phyloP scores from a whole-genome alignment of 2,797 vertebrate species.

The Poeciliopsis paucimaculata region DNA sequence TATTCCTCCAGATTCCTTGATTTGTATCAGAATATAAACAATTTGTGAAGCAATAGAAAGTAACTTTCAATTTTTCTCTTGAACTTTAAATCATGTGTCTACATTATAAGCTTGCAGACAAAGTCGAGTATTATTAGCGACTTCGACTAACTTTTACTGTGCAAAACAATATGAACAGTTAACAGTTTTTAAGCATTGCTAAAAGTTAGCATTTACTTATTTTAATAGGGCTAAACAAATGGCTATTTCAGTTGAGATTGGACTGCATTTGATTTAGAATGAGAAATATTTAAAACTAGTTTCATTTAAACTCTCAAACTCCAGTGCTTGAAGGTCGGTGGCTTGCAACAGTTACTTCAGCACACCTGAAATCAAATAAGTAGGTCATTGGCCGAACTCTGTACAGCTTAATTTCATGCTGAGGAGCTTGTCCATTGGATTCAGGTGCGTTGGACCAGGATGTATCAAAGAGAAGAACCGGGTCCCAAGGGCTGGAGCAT shows the following conservation, averaged over 20 bases:
- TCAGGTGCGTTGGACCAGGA: neutral
- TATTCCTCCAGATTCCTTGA: constrained; percentile 1
- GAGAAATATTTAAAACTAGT: neutral
- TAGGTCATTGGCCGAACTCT: neutral
- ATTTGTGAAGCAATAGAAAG: neutral
- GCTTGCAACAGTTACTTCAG: neutral
- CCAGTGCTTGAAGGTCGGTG: neutral
- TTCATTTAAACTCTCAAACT: neutral
- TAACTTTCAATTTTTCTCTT: neutral
- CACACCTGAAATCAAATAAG: neutral
- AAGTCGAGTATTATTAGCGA: neutral
- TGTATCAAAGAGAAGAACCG: neutral
- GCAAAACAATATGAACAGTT: neutral
- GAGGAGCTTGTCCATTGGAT: neutral
- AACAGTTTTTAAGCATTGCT: neutral
- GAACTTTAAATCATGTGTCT: neutral
- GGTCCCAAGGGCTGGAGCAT: neutral
- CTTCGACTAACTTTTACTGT: neutral
- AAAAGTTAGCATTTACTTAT: neutral
- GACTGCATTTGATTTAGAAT: neutral
- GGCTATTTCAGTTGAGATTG: neutral
- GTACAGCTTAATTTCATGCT: neutral
- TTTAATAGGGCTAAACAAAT: neutral
- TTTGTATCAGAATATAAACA: neutral
- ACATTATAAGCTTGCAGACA: neutral